These are phyloP conservation scores for Sander vitreus DNA, from an alignment of 2,113 vertebrate species.

Conservation along the genomic window DNA sequence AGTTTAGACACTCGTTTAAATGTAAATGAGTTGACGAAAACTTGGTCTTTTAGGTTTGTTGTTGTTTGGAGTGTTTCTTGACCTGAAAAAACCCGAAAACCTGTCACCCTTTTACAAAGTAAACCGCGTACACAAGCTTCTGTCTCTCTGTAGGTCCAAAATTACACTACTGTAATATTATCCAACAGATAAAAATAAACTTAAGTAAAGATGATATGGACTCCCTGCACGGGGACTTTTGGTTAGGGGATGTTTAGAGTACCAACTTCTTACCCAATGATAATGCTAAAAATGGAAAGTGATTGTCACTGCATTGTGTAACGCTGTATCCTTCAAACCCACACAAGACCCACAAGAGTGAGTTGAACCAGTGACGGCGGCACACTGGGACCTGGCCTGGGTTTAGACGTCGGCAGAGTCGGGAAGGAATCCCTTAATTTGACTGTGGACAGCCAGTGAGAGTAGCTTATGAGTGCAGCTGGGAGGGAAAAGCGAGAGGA, in stretches of 20 bases:
- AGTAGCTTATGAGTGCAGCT: no score
- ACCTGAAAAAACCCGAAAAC: not conserved
- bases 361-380: not conserved
- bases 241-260: not conserved
- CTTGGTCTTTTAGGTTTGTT: not conserved
- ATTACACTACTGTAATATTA: constrained; percentile 52
- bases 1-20: not conserved
- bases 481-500: no score
- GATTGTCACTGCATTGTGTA: constrained; percentile 24
- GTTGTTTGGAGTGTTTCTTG: no score
- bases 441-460: constrained; percentile 36
- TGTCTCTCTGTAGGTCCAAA: constrained; percentile 27
- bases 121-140: not conserved
- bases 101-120: not conserved
- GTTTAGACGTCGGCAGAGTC: constrained; percentile 30
- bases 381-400: constrained; percentile 14
- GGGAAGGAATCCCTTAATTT: constrained; percentile 39
- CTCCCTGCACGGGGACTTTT: constrained; percentile 18
- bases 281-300: constrained; percentile 12
- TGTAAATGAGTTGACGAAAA: not conserved
- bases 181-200: constrained; percentile 57
- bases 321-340: constrained; percentile 6
- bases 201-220: constrained; percentile 9
- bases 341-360: not conserved
- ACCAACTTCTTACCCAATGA: not conserved